Evolutionary conservation across 2,113 vertebrate species (phyloP).

Genomic region (Progne subis): DNA sequence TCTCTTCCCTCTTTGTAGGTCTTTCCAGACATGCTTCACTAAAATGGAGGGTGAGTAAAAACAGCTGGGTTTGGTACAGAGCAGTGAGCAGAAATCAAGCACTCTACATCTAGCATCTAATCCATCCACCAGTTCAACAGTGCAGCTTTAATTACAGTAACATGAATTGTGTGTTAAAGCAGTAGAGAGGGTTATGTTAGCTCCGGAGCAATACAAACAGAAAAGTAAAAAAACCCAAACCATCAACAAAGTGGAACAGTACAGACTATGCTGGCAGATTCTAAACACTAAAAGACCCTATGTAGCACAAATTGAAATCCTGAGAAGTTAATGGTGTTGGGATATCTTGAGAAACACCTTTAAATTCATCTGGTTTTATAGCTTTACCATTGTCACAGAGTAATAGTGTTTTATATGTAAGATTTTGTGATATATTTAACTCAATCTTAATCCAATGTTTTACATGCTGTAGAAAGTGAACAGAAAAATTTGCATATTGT

Average conservation of each 20-base stretch:
- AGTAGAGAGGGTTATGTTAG: background rate
- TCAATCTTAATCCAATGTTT: background rate
- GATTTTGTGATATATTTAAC: background rate
- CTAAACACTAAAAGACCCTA: background rate
- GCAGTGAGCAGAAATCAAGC: background rate
- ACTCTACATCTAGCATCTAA: background rate
- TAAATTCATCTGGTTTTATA: background rate
- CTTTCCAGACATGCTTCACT: background rate
- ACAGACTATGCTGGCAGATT: background rate
- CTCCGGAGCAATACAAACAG: background rate
- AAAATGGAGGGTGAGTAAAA: constrained; percentile 14
- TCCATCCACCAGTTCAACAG: background rate
- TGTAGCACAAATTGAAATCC: background rate
- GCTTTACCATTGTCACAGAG: background rate
- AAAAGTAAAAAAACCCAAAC: background rate
- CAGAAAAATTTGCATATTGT: background rate
- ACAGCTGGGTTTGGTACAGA: background rate
- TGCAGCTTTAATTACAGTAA: background rate
- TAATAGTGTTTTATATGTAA: background rate
- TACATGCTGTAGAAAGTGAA: background rate
- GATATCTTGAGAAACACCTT: background rate
- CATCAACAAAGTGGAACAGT: background rate
- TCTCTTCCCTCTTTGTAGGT: background rate
- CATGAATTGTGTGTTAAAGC: background rate
- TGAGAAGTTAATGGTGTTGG: background rate